A percentile compares a stretch with the other conserved stretches of the same genome.
Conservation (phyloP, 2,113 vertebrate genomes). For the Odontophorus gujanensis region DNA sequence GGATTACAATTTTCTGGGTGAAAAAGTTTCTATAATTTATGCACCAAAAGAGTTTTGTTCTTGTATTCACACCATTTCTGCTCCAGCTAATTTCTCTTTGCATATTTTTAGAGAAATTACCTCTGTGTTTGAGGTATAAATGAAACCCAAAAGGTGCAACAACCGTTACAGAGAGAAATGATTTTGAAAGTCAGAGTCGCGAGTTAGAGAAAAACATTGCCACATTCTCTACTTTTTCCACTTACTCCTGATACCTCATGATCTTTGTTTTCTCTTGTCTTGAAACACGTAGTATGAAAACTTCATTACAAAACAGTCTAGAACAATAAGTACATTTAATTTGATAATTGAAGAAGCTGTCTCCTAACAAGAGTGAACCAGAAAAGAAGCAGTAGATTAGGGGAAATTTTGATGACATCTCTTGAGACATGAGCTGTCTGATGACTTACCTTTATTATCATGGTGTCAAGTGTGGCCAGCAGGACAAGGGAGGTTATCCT, state of each 20-base stretch:
- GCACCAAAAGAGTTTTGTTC: not conserved
- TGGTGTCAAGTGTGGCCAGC: not conserved
- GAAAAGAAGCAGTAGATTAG: not conserved
- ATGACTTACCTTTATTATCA: rapidly evolving
- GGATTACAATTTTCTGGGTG: not conserved
- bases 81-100: rapidly evolving
- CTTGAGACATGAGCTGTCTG: not conserved
- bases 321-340: not conserved
- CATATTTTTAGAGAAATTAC: not conserved
- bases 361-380: not conserved
- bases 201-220: not conserved
- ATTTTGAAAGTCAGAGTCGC: not conserved
- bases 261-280: not conserved
- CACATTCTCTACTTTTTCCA: not conserved
- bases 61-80: not conserved
- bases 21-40: not conserved
- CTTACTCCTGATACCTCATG: not conserved
- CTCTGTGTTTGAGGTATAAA: rapidly evolving
- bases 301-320: not conserved
- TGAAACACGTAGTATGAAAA: not conserved
- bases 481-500: too few relatives aligned
- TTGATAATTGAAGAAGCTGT: not conserved
- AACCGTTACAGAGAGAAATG: rapidly evolving
- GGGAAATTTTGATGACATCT: not conserved
- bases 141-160: not conserved